Evolutionary conservation across 2,888 invertebrate species (phyloP), one percentile per base, ranked within the genome.

Genomic region (Hedychridium roseum): DNA sequence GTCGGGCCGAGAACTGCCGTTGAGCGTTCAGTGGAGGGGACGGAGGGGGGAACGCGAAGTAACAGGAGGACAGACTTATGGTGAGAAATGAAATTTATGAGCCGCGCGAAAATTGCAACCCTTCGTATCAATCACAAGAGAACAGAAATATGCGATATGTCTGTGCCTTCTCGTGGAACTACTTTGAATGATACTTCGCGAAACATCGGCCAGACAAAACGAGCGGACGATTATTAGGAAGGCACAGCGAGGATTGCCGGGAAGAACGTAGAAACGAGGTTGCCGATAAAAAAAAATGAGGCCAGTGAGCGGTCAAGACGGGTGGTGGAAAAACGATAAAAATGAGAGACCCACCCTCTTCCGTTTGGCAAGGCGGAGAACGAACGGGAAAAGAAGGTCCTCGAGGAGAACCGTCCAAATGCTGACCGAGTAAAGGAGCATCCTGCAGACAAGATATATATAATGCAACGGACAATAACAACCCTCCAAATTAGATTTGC

Each of bases 391-490:
- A 44, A 34, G 20, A 18, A 21, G 37, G 14, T 28, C 28, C 28
- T 23, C 32, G 32, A 30, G 35, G 35, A 36, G 26, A 9, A 26
- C 23, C 42, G 45, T 47, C 43, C 50, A 44, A 58, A 53, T 43
- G 39, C 42, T 43, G 36, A 28, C 38, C 43, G 47, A 20, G 40
- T 37, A 26, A 43, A 43, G 26, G 37, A 32, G 39, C 40, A 38
- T 46, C 46, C 48, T 50, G 57, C 54, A 61, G 59, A 67, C 54
- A 48, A 60, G 42, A 61, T 55, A 71, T 69, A 68, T 70, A 70
- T 70, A 68, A 70, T 69, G 64, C 66, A 69, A 26, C 49, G 59
- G 50, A 70, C 69, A 69, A 68, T 71, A 68, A 68, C 54, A 48
- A 55, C 65, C 62, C 60, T 53, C 48, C 49, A 63, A 66, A 71